A percentile compares a stretch with the other conserved stretches of the same genome.
These are phyloP conservation scores for Ancistrus triradiatus DNA, from an alignment of 2,113 vertebrate species.

Conservation along the genomic window DNA sequence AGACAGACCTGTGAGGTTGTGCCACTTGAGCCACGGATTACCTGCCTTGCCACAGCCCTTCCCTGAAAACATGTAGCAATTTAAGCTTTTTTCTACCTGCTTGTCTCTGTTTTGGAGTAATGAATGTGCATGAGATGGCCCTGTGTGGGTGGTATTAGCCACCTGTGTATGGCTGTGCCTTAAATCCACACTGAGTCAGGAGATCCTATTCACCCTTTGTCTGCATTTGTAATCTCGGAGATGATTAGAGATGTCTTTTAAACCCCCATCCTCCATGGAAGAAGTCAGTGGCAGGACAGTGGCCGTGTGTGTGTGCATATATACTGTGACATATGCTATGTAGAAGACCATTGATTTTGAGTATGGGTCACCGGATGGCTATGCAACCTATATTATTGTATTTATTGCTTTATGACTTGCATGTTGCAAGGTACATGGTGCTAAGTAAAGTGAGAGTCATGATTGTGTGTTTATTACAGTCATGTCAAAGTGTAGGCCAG, in stretches of 20 bases:
- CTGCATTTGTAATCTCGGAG: conserved; percentile 77
- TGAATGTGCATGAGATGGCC: conserved; percentile 39
- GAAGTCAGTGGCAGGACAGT: conserved; percentile 16
- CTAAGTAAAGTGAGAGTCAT: too few relatives aligned
- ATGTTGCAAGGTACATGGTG: too few relatives aligned
- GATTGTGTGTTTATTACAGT: too few relatives aligned
- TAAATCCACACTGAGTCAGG: conserved; percentile 35
- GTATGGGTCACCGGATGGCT: too few relatives aligned
- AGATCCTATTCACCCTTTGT: conserved; percentile 53
- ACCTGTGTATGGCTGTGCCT: conserved; percentile 1
- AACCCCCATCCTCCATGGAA: conserved; percentile 49
- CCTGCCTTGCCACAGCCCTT: conserved; percentile 69
- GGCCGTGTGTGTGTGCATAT: neutral
- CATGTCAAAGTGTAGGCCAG: too few relatives aligned
- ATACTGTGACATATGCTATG: neutral
- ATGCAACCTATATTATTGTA: too few relatives aligned
- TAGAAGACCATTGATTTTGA: too few relatives aligned
- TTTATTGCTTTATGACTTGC: too few relatives aligned
- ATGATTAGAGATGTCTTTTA: conserved; percentile 81
- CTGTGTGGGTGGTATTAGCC: conserved; percentile 32
- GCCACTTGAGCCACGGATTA: conserved; percentile 87
- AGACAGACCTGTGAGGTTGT: conserved; percentile 76
- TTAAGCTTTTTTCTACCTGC: conserved; percentile 78
- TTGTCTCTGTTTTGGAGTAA: conserved; percentile 34
- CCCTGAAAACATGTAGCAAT: conserved; percentile 66